Evolutionary conservation across 2,888 invertebrate species (phyloP).

Genomic region (Ochlodes sylvanus): DNA sequence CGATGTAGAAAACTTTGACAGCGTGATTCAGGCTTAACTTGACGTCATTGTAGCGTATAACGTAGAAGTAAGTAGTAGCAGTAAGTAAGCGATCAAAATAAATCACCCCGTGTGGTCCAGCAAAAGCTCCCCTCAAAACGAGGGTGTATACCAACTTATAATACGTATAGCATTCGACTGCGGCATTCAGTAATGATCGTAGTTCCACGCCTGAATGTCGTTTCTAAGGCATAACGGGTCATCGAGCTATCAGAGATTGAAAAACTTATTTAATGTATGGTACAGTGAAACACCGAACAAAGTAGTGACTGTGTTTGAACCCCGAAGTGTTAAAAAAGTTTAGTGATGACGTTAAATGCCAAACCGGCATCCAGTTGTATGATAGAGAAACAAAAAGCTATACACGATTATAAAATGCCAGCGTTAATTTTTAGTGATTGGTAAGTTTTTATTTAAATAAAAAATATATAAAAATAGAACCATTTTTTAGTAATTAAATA

Average conservation of each 20-base stretch:
- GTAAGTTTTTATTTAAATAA: conserved; percentile 70
- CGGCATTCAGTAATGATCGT: conserved; percentile 64
- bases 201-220: conserved; percentile 76
- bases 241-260: conserved; percentile 54
- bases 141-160: conserved; percentile 56
- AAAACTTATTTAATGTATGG: conserved; percentile 58
- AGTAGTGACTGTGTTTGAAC: conserved; percentile 56
- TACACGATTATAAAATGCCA: conserved; percentile 83
- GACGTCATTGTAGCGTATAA: no score
- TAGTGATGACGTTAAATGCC: conserved; percentile 84
- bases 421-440: conserved; percentile 87
- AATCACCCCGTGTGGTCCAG: conserved; percentile 55
- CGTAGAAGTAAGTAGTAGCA: no score
- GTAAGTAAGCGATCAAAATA: conserved; percentile 16
- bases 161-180: conserved; percentile 56
- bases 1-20: no score
- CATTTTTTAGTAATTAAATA: no score
- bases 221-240: conserved; percentile 54
- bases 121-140: conserved; percentile 56
- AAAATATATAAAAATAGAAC: no score
- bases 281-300: conserved; percentile 61
- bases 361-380: conserved; percentile 77
- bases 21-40: no score
- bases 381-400: conserved; percentile 78
- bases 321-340: conserved; percentile 73